Evolutionary conservation across 2,888 invertebrate species (phyloP).

Genomic region (Drosophila conformis): DNA sequence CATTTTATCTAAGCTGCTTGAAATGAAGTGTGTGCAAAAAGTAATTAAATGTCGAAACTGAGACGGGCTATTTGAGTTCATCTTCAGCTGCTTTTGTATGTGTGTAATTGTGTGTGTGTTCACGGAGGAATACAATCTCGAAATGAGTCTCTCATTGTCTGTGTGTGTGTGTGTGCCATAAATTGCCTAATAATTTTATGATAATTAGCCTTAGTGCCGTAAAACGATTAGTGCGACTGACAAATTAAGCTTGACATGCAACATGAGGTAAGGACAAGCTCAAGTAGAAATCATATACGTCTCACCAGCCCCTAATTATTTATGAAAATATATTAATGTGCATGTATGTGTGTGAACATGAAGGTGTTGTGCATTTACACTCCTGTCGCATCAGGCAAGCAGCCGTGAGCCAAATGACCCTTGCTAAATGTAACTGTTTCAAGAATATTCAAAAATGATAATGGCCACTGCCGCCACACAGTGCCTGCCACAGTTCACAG

Average conservation of each 20-base stretch:
- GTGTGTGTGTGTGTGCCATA: conserved; percentile 44
- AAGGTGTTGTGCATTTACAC: conserved; percentile 55
- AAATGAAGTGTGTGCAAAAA: conserved; percentile 74
- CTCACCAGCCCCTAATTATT: conserved; percentile 38
- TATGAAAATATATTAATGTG: conserved; percentile 55
- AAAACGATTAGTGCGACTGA: conserved; percentile 73
- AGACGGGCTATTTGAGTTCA: conserved; percentile 67
- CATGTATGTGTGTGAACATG: conserved; percentile 36
- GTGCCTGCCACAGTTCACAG: not conserved
- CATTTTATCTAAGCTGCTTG: conserved; percentile 57
- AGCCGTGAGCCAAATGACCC: conserved; percentile 4
- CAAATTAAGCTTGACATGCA: conserved; percentile 67
- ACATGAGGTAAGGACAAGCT: conserved; percentile 36
- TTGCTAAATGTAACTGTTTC: conserved; percentile 69
- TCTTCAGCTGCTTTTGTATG: conserved; percentile 20
- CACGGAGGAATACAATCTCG: not conserved
- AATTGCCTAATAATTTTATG: conserved; percentile 78
- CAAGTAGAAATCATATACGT: conserved; percentile 16
- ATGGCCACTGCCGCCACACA: not conserved
- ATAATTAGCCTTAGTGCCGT: conserved; percentile 75
- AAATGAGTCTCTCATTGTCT: conserved; percentile 13
- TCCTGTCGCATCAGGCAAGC: conserved; percentile 10
- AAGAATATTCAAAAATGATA: conserved; percentile 38
- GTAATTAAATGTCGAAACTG: conserved; percentile 79
- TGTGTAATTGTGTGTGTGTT: conserved; percentile 5